A percentile compares a stretch with the other conserved stretches of the same genome.
Conservation (phyloP, 2,888 invertebrate species). For the Steromphala cineraria region DNA sequence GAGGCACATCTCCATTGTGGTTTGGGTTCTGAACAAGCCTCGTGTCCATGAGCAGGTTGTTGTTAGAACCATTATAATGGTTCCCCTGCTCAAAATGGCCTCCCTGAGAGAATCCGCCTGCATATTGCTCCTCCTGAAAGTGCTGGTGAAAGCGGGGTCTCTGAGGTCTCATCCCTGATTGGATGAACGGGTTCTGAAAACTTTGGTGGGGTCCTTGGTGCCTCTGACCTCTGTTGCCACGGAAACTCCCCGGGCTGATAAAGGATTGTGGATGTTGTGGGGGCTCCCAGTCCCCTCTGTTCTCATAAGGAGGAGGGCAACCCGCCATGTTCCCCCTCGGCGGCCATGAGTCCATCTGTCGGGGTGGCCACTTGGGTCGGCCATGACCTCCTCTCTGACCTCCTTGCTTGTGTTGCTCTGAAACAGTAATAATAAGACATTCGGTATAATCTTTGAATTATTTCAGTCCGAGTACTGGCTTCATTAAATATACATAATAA, state of each 20-base stretch:
- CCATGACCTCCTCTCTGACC: background rate
- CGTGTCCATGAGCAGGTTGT: background rate
- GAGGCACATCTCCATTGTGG: background rate
- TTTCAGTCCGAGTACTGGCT: too few species aligned
- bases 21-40: background rate
- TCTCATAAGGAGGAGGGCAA: background rate
- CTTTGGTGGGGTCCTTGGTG: background rate
- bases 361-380: background rate
- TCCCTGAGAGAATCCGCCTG: background rate
- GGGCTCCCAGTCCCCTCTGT: background rate
- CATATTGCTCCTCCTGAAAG: too few species aligned
- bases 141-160: background rate
- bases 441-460: too few species aligned
- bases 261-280: background rate
- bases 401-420: background rate
- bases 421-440: too few species aligned
- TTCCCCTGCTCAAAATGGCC: too few species aligned
- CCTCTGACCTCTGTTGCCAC: background rate
- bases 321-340: background rate
- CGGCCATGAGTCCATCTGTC: background rate
- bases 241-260: background rate
- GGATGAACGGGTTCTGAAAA: background rate
- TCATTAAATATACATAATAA: too few species aligned
- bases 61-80: background rate
- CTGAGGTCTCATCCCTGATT: background rate